Evolutionary conservation across 1,140 invertebrate genomes (phyloP).

Genomic region (Eubasilissa regina): DNA sequence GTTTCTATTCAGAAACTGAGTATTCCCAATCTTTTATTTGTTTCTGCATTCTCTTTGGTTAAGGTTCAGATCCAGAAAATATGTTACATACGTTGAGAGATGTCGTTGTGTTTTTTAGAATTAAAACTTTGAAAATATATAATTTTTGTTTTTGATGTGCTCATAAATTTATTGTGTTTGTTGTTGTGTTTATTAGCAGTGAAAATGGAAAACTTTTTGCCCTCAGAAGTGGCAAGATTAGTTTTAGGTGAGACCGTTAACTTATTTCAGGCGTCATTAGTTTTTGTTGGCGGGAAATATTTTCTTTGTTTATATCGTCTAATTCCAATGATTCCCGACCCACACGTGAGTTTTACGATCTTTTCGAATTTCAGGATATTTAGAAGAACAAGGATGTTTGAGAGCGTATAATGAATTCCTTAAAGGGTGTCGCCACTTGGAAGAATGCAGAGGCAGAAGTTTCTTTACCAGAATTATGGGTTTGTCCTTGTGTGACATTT

Average conservation of each 20-base stretch:
- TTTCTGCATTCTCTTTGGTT: too few species aligned
- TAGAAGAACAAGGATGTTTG: conserved; percentile 49
- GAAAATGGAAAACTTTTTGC: conserved; percentile 49
- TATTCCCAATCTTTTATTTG: too few species aligned
- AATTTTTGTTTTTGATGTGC: neutral
- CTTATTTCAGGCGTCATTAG: conserved; percentile 43
- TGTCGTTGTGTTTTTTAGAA: conserved; percentile 13
- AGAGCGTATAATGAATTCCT: conserved; percentile 55
- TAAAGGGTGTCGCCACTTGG: conserved; percentile 48
- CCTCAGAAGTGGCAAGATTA: conserved; percentile 45
- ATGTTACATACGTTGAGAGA: neutral
- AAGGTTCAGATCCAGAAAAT: conserved; percentile 1
- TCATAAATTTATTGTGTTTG: neutral
- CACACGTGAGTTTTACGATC: too few species aligned
- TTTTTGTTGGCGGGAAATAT: conserved; percentile 49
- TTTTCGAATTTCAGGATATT: conserved; percentile 52
- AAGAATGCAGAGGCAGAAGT: conserved; percentile 53
- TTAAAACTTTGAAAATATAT: neutral
- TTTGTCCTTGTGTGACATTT: conserved; percentile 50
- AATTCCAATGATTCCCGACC: conserved; percentile 17
- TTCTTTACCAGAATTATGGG: conserved; percentile 54
- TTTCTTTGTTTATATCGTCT: conserved; percentile 32
- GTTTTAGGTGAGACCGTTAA: conserved; percentile 48
- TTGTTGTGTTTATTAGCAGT: too few species aligned
- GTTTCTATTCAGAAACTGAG: too few species aligned